phyloP scores from a whole-genome alignment of 2,888 invertebrate genomes.

The Conistra vaccinii region DNA sequence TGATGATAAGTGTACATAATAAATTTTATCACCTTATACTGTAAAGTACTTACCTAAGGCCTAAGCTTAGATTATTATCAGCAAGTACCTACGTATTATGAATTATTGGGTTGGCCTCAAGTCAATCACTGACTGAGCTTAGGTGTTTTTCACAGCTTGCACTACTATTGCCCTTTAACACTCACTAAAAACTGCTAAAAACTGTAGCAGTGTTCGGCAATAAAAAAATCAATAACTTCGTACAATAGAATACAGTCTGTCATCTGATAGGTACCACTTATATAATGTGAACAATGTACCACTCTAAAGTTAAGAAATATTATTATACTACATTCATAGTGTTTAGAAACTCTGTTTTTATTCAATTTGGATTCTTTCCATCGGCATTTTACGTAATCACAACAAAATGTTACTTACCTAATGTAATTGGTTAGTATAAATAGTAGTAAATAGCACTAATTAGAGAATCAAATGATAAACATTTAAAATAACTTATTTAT shows the following conservation, averaged over 20 bases:
- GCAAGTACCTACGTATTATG: background rate
- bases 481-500: background rate
- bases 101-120: background rate
- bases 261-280: background rate
- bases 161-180: background rate
- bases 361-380: constrained; percentile 14
- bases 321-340: background rate
- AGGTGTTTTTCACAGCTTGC: background rate
- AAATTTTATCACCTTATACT: background rate
- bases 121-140: background rate
- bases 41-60: background rate
- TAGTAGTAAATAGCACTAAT: constrained; percentile 4
- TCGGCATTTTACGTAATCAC: constrained; percentile 59
- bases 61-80: background rate
- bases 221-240: constrained; percentile 42
- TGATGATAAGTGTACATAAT: background rate
- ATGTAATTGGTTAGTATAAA: background rate
- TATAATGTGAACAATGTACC: background rate
- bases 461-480: background rate
- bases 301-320: background rate
- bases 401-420: constrained; percentile 42
- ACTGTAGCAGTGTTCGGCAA: background rate
- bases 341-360: background rate
- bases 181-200: background rate
- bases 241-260: background rate